Evolutionary conservation across 2,113 vertebrate species (phyloP).

Genomic region (Danio rerio): DNA sequence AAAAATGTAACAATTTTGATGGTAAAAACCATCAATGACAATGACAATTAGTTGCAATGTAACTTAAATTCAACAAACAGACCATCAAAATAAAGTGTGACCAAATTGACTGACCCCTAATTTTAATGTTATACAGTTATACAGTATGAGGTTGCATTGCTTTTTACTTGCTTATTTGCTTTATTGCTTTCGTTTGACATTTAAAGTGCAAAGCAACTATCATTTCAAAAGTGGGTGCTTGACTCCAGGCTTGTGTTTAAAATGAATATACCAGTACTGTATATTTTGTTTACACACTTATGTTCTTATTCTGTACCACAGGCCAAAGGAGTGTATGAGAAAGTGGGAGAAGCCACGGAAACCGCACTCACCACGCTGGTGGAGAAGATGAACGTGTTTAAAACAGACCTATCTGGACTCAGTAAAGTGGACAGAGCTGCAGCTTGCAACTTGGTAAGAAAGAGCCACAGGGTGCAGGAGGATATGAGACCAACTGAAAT

Average conservation of each 20-base stretch:
- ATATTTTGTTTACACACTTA: not conserved
- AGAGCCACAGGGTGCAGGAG: not conserved
- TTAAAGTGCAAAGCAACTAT: slow-evolving; percentile 15
- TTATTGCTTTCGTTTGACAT: not conserved
- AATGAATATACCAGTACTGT: not conserved
- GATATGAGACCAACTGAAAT: not conserved
- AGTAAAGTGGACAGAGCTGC: slow-evolving; percentile 91
- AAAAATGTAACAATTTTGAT: too few species aligned
- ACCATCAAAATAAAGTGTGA: too few species aligned
- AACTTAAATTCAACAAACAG: too few species aligned
- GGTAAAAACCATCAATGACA: too few species aligned
- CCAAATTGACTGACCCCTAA: too few species aligned
- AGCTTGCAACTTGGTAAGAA: slow-evolving; percentile 87
- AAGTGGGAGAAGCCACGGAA: slow-evolving; percentile 97
- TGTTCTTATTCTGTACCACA: slow-evolving; percentile 60
- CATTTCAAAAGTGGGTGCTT: not conserved
- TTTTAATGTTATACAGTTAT: too few species aligned
- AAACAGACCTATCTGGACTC: slow-evolving; percentile 81
- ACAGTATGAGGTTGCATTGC: not conserved
- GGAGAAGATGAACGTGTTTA: slow-evolving; percentile 98
- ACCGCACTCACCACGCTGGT: slow-evolving; percentile 94
- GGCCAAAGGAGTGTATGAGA: slow-evolving; percentile 94
- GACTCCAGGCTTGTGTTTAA: not conserved
- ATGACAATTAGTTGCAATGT: too few species aligned
- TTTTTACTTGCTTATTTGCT: not conserved